Evolutionary conservation across 2,888 invertebrate species (phyloP).

Genomic region (Pristionchus fissidentatus): DNA sequence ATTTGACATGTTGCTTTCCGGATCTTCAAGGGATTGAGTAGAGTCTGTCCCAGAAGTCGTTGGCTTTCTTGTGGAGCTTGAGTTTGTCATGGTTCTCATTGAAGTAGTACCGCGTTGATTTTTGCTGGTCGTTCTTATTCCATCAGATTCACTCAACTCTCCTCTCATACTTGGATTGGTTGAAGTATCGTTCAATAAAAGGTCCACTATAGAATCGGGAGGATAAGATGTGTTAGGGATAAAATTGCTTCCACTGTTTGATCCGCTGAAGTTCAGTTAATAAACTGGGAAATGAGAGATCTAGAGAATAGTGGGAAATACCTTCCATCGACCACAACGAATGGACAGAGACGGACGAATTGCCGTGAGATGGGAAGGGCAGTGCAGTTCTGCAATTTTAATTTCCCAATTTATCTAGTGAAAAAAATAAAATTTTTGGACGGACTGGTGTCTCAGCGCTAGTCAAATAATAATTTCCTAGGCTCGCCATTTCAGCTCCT

Average conservation of each 20-base stretch:
- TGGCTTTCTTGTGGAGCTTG: background rate
- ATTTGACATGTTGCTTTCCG: background rate
- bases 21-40: background rate
- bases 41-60: background rate
- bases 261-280: too few species aligned
- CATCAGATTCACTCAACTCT: too few species aligned
- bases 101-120: background rate
- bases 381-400: background rate
- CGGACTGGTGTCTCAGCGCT: too few species aligned
- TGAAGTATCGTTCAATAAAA: background rate
- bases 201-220: background rate
- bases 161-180: background rate
- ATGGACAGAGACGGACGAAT: background rate
- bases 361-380: background rate
- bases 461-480: too few species aligned
- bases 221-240: too few species aligned
- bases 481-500: too few species aligned
- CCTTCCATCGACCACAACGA: slow-evolving; percentile 1
- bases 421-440: too few species aligned
- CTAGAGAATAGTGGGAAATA: background rate
- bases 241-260: too few species aligned
- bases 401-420: background rate
- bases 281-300: too few species aligned
- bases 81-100: background rate
- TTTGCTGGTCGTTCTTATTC: background rate